phyloP scores from a whole-genome alignment of 2,113 vertebrate genomes.

The Brienomyrus brachyistius region DNA sequence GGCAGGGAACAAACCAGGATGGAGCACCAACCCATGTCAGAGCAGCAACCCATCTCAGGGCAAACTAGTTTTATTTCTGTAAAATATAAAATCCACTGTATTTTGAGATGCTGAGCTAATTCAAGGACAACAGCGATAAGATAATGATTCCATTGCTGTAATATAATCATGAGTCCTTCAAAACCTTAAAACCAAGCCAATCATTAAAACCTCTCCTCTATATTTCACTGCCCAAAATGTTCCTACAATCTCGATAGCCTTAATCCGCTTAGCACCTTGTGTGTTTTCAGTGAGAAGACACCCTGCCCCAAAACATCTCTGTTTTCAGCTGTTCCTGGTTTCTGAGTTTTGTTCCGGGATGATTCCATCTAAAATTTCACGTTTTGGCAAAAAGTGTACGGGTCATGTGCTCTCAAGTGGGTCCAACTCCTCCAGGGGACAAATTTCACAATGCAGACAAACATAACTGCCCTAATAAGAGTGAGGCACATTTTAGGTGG shows the following conservation, averaged over 20 bases:
- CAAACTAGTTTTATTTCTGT: not conserved
- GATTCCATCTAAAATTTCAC: not conserved
- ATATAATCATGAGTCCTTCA: not conserved
- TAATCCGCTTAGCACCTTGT: not conserved
- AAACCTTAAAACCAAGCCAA: not conserved
- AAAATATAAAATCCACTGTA: not conserved
- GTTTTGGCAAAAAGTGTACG: not conserved
- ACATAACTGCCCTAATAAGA: conserved; percentile 31
- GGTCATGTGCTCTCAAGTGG: not conserved
- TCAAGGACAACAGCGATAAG: not conserved
- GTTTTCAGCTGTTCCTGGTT: conserved; percentile 28
- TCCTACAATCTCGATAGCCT: conserved; percentile 2
- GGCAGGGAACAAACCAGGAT: not conserved
- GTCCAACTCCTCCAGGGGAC: conserved; percentile 20
- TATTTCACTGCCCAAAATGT: not conserved
- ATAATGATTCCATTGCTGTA: not conserved
- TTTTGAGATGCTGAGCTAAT: not conserved
- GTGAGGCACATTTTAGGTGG: not conserved
- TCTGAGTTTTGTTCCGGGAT: not conserved
- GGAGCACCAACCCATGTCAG: not conserved
- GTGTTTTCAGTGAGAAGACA: not conserved
- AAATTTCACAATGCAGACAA: conserved; percentile 39
- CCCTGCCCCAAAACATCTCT: conserved; percentile 2
- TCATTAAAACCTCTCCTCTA: not conserved
- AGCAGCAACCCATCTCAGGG: not conserved